Evolutionary conservation across 2,888 invertebrate species (phyloP).

Genomic region (Drosophila nr. fundita): DNA sequence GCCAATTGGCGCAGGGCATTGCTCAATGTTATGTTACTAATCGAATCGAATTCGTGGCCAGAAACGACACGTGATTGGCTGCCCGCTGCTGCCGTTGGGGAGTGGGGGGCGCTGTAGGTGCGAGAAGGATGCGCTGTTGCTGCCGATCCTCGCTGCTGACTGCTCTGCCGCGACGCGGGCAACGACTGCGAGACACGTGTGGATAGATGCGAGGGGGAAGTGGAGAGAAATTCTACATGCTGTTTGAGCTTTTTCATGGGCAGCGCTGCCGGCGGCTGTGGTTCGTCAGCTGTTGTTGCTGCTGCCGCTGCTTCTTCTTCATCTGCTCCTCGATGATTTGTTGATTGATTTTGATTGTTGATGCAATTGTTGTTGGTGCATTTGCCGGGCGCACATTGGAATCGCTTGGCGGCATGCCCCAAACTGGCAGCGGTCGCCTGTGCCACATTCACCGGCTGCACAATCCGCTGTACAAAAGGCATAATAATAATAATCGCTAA

Average conservation of each 20-base stretch:
- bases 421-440: constrained; percentile 84
- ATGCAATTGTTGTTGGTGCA: constrained; percentile 83
- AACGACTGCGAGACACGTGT: constrained; percentile 59
- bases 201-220: constrained; percentile 40
- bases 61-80: constrained; percentile 83
- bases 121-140: constrained; percentile 31
- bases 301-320: background rate
- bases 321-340: background rate
- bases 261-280: constrained; percentile 61
- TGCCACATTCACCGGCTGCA: constrained; percentile 93
- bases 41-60: constrained; percentile 93
- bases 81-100: constrained; percentile 63
- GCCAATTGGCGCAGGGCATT: constrained; percentile 94
- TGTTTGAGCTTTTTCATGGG: constrained; percentile 82
- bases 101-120: constrained; percentile 69
- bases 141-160: constrained; percentile 59
- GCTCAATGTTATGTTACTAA: constrained; percentile 94
- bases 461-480: constrained; percentile 94
- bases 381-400: constrained; percentile 78
- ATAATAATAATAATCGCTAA: constrained; percentile 85
- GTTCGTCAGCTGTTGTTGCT: constrained; percentile 32
- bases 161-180: constrained; percentile 70
- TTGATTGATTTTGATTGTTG: constrained; percentile 60
- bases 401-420: constrained; percentile 66
- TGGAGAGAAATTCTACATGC: constrained; percentile 80